Base-by-base conservation (phyloP, 2,113 vertebrate genomes). In the Sphyrna mokarran region DNA sequence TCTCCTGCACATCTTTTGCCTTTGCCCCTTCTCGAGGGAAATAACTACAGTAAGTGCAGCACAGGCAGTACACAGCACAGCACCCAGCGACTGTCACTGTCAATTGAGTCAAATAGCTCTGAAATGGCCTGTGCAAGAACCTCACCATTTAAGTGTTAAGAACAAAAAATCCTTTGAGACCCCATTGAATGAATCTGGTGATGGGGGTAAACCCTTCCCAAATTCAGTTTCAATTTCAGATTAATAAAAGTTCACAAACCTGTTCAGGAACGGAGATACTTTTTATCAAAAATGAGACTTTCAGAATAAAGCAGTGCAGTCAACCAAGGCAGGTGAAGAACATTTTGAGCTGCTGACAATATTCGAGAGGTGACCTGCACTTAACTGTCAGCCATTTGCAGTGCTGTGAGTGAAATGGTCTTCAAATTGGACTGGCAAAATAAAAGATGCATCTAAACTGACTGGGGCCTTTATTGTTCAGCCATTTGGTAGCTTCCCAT, bases 171-270 rank as follows among this genome's bases (percentile, higher is more conserved):
- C 87, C 54, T 91, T n/a, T 63, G 58, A 91, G 58, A 26, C 87
- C 18, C 26, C 29, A 63, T 58, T n/a, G 54, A 91, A 61, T 63
- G 29, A 91, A 61, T 16, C 54, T 18, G 58, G 58, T n/a, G 14
- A 89, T 58, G 23, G 86, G 85, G 86, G 86, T n/a, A 63, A 91
- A 63, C 58, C n/a, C 18, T 91, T 91, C 87, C 63, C 58, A 91
- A 14, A 33, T 91, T n/a, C 87, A 91, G 54, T 63, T 91, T 91
- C 87, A 63, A 91, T 91, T 63, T 91, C 58, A n/a, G 29, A 63
- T 90, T 90, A 61, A 90, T 90, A 90, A 90, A 63, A 63, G 87
- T 63, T 91, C 87, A 91, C 58, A 63, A n/a, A 91, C 63, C 54
- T 7, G 58, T 63, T 63, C 58, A 63, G 29, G 87, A 91, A 61